Conservation (phyloP, 2,888 invertebrate genomes). For the Machimus atricapillus region DNA sequence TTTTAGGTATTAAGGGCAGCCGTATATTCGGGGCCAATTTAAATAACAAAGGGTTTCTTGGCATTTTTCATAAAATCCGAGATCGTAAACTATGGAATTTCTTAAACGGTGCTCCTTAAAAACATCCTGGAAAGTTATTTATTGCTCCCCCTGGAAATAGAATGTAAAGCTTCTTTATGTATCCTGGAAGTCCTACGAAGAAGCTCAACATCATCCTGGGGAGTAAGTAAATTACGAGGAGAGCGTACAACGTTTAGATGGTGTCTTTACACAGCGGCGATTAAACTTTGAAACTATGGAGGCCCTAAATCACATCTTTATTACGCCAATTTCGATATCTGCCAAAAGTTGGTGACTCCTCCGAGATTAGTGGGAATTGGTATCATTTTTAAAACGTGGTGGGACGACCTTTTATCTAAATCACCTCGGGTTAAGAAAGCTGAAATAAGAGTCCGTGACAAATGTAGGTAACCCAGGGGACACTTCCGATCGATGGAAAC, state of each 20-base stretch:
- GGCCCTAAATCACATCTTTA: conserved; percentile 14
- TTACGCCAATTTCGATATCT: conserved; percentile 26
- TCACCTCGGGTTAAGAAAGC: conserved; percentile 31
- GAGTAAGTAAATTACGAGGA: conserved; percentile 29
- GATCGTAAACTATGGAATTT: conserved; percentile 28
- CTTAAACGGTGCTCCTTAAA: conserved; percentile 22
- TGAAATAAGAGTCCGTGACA: conserved; percentile 25
- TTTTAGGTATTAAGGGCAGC: background rate
- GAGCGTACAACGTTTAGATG: background rate
- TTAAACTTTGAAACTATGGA: conserved; percentile 31
- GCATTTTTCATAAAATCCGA: conserved; percentile 26
- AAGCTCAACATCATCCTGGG: background rate
- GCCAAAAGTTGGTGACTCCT: conserved; percentile 21
- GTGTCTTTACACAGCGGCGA: background rate
- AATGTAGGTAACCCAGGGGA: conserved; percentile 38
- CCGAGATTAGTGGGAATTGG: conserved; percentile 32
- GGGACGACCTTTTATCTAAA: conserved; percentile 36
- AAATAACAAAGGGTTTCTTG: conserved; percentile 16
- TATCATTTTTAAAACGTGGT: conserved; percentile 23
- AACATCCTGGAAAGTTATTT: conserved; percentile 14
- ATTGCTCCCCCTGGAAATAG: conserved; percentile 25
- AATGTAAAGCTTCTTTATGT: conserved; percentile 22
- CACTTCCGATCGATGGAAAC: conserved; percentile 30
- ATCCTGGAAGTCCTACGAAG: background rate
- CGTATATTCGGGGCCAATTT: conserved; percentile 6